Percentiles rank a stretch among this genome's conserved stretches.
phyloP scores from a whole-genome alignment of 2,888 invertebrate genomes.

The Aricia artaxerxes region DNA sequence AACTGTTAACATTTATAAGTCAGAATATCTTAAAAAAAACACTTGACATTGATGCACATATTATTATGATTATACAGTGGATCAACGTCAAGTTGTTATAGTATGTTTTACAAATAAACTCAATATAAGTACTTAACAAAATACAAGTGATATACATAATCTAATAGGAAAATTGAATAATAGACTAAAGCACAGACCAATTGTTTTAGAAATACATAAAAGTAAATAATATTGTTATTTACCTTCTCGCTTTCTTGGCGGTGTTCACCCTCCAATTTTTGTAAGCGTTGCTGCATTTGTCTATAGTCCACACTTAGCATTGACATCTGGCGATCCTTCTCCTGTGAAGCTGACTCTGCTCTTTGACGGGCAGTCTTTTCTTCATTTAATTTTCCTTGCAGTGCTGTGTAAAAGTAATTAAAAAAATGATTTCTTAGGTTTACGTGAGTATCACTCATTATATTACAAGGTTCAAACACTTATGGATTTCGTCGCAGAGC shows the following conservation, averaged over 20 bases:
- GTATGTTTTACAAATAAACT: too few species aligned
- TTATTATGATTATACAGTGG: too few species aligned
- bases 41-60: too few species aligned
- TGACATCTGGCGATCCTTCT: slow-evolving; percentile 95
- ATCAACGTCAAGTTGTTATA: too few species aligned
- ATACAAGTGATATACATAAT: too few species aligned
- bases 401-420: slow-evolving; percentile 77
- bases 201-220: background rate
- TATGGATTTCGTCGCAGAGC: too few species aligned
- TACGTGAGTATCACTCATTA: too few species aligned
- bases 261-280: slow-evolving; percentile 95
- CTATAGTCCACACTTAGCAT: slow-evolving; percentile 97
- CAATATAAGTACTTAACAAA: too few species aligned
- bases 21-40: too few species aligned
- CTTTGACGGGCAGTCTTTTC: slow-evolving; percentile 93
- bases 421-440: too few species aligned
- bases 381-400: slow-evolving; percentile 94
- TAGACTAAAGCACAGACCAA: background rate
- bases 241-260: slow-evolving; percentile 93
- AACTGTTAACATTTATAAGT: too few species aligned
- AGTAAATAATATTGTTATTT: slow-evolving; percentile 18
- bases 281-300: slow-evolving; percentile 94
- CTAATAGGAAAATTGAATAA: background rate
- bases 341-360: slow-evolving; percentile 92
- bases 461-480: too few species aligned